phyloP scores from a whole-genome alignment of 2,888 invertebrate species.

The Tinea trinotella region DNA sequence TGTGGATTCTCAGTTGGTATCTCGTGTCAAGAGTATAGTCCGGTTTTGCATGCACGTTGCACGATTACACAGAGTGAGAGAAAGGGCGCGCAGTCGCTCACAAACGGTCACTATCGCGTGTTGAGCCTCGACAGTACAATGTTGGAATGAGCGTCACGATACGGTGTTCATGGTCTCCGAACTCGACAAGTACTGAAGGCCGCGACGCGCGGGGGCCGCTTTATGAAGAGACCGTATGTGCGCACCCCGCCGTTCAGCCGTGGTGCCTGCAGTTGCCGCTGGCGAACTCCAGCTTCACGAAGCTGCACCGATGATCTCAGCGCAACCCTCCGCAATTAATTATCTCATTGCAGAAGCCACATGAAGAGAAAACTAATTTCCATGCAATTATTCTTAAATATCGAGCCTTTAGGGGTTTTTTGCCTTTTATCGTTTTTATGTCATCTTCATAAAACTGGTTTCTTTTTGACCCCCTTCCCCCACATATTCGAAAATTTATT shows the following conservation, averaged over 20 bases:
- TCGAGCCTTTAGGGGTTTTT: neutral
- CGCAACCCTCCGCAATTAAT: neutral
- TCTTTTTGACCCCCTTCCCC: constrained; percentile 6
- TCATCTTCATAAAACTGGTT: constrained; percentile 14
- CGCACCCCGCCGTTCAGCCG: constrained; percentile 37
- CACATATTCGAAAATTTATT: neutral
- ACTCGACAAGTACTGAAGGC: constrained; percentile 63
- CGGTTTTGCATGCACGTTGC: constrained; percentile 68
- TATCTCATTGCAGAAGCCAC: no score
- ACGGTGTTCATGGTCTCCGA: constrained; percentile 55
- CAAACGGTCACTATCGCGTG: constrained; percentile 57
- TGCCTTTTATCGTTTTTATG: neutral
- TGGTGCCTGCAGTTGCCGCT: neutral
- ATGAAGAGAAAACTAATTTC: no score
- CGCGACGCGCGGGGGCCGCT: constrained; percentile 64
- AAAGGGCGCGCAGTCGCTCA: constrained; percentile 64
- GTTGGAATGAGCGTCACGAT: constrained; percentile 56
- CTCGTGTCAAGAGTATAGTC: constrained; percentile 58
- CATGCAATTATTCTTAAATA: no score
- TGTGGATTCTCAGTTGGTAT: constrained; percentile 45
- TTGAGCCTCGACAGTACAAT: constrained; percentile 42
- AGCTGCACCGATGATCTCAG: neutral
- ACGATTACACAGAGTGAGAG: constrained; percentile 68
- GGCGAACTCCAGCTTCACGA: neutral
- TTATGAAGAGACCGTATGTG: constrained; percentile 44